phyloP scores from a whole-genome alignment of 2,797 vertebrate genomes.

The Sebastes alutus region DNA sequence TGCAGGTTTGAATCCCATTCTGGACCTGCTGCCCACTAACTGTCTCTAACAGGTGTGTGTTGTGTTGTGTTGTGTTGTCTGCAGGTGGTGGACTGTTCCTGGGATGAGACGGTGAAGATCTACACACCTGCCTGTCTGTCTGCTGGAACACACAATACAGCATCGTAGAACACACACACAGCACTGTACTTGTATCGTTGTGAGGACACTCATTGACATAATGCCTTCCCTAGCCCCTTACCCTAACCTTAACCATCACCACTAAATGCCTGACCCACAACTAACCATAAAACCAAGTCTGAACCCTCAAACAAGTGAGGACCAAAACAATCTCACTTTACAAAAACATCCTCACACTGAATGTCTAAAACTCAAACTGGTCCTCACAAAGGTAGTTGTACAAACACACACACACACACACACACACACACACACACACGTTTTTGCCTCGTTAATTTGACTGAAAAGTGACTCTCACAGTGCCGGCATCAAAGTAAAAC shows the following conservation, averaged over 20 bases:
- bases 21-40: neutral
- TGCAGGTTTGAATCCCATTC: neutral
- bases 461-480: neutral
- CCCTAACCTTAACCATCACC: too few species aligned
- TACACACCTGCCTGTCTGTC: constrained; percentile 88
- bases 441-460: neutral
- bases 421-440: neutral
- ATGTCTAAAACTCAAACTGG: too few species aligned
- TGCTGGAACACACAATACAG: constrained; percentile 1
- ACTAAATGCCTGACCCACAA: neutral
- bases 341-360: too few species aligned
- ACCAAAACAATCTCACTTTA: too few species aligned
- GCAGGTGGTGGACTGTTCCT: constrained; percentile 96
- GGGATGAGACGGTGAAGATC: constrained; percentile 96
- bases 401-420: neutral
- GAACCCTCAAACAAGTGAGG: too few species aligned
- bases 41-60: neutral
- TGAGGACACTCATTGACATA: too few species aligned
- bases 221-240: too few species aligned
- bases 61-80: constrained; percentile 22
- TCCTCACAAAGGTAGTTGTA: too few species aligned
- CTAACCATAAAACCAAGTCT: too few species aligned
- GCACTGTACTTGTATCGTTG: too few species aligned
- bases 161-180: neutral
- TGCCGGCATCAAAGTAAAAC: neutral